Evolutionary conservation across 2,888 invertebrate genomes (phyloP), one percentile per base, ranked within the genome.

Genomic region (Cheilosia vernalis): DNA sequence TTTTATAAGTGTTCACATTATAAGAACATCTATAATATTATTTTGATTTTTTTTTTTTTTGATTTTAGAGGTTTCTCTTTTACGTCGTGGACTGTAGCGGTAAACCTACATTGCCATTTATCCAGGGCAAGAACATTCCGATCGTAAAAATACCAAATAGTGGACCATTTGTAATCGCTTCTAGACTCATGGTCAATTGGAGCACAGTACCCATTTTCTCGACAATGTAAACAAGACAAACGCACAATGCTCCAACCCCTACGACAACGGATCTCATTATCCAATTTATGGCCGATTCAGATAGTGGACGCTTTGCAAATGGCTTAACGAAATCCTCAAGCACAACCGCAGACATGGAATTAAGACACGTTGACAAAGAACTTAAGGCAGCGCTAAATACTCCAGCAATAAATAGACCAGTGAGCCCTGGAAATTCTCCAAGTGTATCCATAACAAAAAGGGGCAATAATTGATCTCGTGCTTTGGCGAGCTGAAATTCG

Each of bases 381-480:
- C 96, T 96, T 6, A 98, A 92, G 10, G 98, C 96, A 19, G 97
- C 98, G 92, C 97, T 97, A 89, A 98, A 98, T 1, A 98, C 95
- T 40, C 97, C 97, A 33, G 98, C 97, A 0, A 98, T 95, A 89
- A 98, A 98, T 33, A 98, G 92, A 5, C 98, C 98, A 0, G 97
- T 95, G 88, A 98, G 92, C 2, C 98, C 98, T 0, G 96, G 96
- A 90, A 95, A 93, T 51, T 95, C 93, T 0, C 95, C 95, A 42
- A 97, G 91, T 10, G 95, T 94, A 88, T 97, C 96, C 96, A 97
- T 97, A 5, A 98, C 97, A 77, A 97, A 94, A n/a, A 97, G 91
- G 0, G 97, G 97, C 51, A 98, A 90, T 2, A 98, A 92, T 92
- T 98, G 96, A 89, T 96, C 96, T 85, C 95, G 95, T 10, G 95